These are phyloP conservation scores for Matsumurasca onukii DNA, from an alignment of 1,140 invertebrate species.

Conservation along the genomic window DNA sequence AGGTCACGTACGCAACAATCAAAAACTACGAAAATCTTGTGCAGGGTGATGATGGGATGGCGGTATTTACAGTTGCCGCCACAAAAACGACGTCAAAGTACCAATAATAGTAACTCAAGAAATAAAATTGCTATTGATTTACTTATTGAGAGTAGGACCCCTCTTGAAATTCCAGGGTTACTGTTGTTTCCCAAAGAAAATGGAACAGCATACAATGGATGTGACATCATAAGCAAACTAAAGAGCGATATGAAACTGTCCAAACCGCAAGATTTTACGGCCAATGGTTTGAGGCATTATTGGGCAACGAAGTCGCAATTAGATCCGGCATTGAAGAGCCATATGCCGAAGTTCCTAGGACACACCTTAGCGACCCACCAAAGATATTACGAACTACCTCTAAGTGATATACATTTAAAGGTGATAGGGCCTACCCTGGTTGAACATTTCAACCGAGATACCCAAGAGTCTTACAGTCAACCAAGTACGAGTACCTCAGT, in stretches of 20 bases:
- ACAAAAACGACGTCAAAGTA: conserved; percentile 6
- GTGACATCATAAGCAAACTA: background rate
- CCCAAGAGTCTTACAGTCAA: no score
- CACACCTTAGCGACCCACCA: conserved; percentile 1
- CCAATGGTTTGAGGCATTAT: background rate
- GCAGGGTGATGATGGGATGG: background rate
- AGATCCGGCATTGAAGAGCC: background rate
- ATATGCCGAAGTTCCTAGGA: background rate
- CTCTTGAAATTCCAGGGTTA: no score
- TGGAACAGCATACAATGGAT: background rate
- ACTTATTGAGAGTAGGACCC: no score
- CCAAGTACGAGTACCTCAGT: no score
- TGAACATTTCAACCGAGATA: no score
- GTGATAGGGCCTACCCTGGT: background rate
- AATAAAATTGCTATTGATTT: background rate
- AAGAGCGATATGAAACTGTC: background rate
- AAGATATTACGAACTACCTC: background rate
- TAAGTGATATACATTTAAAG: conserved; percentile 1
- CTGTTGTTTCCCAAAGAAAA: background rate
- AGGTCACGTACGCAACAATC: background rate
- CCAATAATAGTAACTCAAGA: background rate
- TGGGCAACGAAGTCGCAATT: background rate
- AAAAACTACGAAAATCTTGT: background rate
- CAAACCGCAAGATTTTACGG: background rate
- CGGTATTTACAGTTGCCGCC: background rate